Conservation (phyloP, 2,113 vertebrate species). For the Dolichotis patagonum region DNA sequence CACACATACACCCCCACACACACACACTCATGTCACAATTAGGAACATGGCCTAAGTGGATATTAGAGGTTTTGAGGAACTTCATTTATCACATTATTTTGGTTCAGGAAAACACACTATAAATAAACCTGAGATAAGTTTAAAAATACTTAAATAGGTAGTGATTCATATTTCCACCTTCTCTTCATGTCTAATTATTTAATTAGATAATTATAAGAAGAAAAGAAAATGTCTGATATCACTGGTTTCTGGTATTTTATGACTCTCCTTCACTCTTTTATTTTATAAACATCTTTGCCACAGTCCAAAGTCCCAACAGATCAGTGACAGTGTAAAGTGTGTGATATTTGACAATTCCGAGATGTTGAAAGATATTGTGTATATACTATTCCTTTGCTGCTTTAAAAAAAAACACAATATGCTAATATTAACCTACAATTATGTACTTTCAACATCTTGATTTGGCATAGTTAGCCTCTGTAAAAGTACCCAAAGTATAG, state of each 20-base stretch:
- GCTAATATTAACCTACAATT: constrained; percentile 86
- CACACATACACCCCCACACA: background rate
- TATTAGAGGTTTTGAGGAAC: background rate
- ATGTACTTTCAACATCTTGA: constrained; percentile 81
- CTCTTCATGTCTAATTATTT: background rate
- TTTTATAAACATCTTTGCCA: constrained; percentile 30
- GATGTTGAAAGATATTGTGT: constrained; percentile 53
- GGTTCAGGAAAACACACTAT: background rate
- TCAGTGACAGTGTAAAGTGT: background rate
- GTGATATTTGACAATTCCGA: constrained; percentile 40
- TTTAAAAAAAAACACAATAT: constrained; percentile 78
- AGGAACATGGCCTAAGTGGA: background rate
- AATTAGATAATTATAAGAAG: constrained; percentile 6
- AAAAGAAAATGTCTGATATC: background rate
- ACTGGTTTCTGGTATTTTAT: background rate
- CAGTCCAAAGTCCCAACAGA: background rate
- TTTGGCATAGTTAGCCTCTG: constrained; percentile 84
- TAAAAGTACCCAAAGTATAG: constrained; percentile 82
- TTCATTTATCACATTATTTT: constrained; percentile 25
- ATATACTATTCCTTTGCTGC: constrained; percentile 59
- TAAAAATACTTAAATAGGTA: background rate
- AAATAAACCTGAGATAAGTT: constrained; percentile 2
- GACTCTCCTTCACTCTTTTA: constrained; percentile 5
- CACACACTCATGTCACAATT: background rate
- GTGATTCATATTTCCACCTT: background rate